phyloP scores from a whole-genome alignment of 2,113 vertebrate species.

The Hypanus sabinus region DNA sequence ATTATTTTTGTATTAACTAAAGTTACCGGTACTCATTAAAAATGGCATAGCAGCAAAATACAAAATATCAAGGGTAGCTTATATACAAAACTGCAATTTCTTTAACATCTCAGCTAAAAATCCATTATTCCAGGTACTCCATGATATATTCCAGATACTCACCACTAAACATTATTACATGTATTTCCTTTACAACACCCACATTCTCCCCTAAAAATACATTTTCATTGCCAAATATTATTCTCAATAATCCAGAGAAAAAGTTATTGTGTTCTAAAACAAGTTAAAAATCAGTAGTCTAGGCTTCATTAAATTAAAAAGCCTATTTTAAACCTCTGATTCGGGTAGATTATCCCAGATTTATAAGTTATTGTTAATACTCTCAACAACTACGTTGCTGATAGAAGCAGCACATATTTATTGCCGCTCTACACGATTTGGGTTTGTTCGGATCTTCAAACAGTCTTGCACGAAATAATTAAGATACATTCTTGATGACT shows the following conservation, averaged over 20 bases:
- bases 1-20: background rate
- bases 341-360: background rate
- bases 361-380: background rate
- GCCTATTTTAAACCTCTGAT: background rate
- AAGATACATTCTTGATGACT: background rate
- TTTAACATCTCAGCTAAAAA: background rate
- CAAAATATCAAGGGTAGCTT: background rate
- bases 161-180: background rate
- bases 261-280: background rate
- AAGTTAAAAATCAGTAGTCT: background rate
- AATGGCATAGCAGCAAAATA: background rate
- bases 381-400: background rate
- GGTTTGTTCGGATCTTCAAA: background rate
- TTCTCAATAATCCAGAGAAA: background rate
- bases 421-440: background rate
- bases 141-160: background rate
- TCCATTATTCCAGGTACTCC: background rate
- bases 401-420: background rate
- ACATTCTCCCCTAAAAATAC: background rate
- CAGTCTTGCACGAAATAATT: background rate
- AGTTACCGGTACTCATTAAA: slow-evolving; percentile 2
- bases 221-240: background rate
- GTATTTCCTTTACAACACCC: background rate
- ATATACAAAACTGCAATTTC: background rate
- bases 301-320: background rate